Evolutionary conservation across 2,113 vertebrate genomes (phyloP).

Genomic region (Rhineura floridana): DNA sequence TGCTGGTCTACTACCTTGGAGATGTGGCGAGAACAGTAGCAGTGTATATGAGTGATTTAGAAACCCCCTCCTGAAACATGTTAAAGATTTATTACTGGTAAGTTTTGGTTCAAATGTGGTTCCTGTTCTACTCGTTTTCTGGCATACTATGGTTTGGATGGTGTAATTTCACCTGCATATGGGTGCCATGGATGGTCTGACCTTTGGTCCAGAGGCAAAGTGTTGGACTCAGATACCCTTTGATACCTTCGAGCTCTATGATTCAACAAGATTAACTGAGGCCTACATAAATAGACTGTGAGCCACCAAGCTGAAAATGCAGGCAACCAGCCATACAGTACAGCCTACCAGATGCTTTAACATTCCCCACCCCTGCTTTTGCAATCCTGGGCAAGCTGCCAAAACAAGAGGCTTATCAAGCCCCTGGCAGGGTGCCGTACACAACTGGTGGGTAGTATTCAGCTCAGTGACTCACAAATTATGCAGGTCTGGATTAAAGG

Average conservation of each 20-base stretch:
- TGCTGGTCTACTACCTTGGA: not conserved
- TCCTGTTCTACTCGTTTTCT: not conserved
- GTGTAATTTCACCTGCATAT: not conserved
- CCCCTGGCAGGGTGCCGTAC: not conserved
- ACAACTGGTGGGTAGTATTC: not conserved
- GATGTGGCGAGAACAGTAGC: not conserved
- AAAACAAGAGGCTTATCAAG: constrained; percentile 15
- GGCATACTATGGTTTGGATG: not conserved
- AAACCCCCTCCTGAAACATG: not conserved
- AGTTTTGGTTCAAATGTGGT: not conserved
- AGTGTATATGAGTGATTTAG: not conserved
- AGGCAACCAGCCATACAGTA: not conserved
- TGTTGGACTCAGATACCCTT: not conserved
- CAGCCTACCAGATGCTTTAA: not conserved
- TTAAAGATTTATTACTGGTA: too few species aligned
- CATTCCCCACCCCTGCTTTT: not conserved
- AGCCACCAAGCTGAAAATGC: not conserved
- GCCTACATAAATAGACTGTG: not conserved
- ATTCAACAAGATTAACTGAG: not conserved
- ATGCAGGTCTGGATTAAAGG: not conserved
- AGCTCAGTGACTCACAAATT: not conserved
- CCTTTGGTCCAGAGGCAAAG: not conserved
- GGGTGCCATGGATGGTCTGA: not conserved
- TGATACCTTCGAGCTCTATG: not conserved
- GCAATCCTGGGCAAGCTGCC: not conserved